phyloP scores from a whole-genome alignment of 2,113 vertebrate genomes.

The Scytalopus superciliaris region DNA sequence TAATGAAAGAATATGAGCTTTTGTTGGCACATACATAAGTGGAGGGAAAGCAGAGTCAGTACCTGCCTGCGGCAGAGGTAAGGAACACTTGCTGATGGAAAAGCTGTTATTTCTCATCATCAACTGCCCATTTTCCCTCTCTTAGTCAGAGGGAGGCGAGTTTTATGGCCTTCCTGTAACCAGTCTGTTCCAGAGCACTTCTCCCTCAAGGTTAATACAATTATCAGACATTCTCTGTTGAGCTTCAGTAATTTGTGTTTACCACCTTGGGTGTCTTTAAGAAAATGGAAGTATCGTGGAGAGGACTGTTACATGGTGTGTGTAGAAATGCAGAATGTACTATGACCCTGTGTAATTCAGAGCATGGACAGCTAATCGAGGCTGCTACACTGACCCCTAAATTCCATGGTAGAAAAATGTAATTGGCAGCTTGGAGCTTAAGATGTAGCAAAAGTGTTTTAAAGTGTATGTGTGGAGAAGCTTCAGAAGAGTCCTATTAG shows the following conservation, averaged over 20 bases:
- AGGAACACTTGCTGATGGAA: conserved; percentile 51
- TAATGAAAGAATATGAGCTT: conserved; percentile 36
- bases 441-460: not conserved
- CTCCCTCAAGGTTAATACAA: conserved; percentile 14
- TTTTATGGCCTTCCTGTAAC: conserved; percentile 51
- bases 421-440: not conserved
- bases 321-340: not conserved
- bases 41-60: not conserved
- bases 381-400: not conserved
- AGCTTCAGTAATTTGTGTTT: conserved; percentile 16
- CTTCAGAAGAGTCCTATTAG: not conserved
- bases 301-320: not conserved
- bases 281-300: not conserved
- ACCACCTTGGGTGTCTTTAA: not conserved
- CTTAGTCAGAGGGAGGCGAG: conserved; percentile 57
- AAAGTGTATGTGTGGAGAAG: fast-evolving
- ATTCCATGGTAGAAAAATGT: not conserved
- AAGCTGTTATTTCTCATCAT: conserved; percentile 54
- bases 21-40: not conserved
- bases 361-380: not conserved
- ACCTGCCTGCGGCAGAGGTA: conserved; percentile 42
- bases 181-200: conserved; percentile 27
- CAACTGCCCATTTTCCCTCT: conserved; percentile 42
- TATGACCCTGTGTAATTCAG: not conserved
- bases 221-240: not conserved